These are phyloP conservation scores for Parambassis ranga DNA, from an alignment of 2,797 vertebrate genomes.

Conservation along the genomic window DNA sequence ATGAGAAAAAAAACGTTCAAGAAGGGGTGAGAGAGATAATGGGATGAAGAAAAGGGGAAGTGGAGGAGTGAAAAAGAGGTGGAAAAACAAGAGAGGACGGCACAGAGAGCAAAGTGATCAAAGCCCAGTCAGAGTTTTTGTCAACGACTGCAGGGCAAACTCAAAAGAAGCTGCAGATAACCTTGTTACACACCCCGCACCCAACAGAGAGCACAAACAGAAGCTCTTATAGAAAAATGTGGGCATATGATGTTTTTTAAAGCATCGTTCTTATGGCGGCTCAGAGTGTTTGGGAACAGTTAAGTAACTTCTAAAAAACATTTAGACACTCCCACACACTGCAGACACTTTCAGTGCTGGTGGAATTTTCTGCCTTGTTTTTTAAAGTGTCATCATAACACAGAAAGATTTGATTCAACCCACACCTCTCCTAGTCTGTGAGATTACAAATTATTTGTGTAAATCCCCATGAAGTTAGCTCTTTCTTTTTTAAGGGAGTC, in stretches of 20 bases:
- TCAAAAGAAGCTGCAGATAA: constrained; percentile 31
- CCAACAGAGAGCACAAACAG: constrained; percentile 16
- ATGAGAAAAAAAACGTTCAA: constrained; percentile 23
- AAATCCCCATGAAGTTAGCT: background rate
- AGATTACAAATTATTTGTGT: background rate
- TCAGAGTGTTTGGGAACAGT: background rate
- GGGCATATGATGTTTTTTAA: background rate
- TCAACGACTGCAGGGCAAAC: constrained; percentile 38
- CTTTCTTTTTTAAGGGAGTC: background rate
- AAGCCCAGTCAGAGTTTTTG: constrained; percentile 35
- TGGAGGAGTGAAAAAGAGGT: background rate
- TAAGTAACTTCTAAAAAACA: constrained; percentile 13
- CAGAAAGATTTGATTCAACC: background rate
- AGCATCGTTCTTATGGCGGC: background rate
- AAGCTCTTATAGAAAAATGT: background rate
- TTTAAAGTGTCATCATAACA: background rate
- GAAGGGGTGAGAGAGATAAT: constrained; percentile 4
- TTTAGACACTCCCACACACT: constrained; percentile 1
- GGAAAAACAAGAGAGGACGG: background rate
- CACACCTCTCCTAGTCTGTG: background rate
- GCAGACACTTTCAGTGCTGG: background rate
- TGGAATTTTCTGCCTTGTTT: background rate
- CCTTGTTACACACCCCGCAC: constrained; percentile 3
- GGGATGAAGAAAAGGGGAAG: background rate
- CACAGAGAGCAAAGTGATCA: constrained; percentile 38